Percentiles rank a stretch among this genome's conserved stretches.
phyloP scores from a whole-genome alignment of 2,113 vertebrate species.

The Fulmarus glacialis region DNA sequence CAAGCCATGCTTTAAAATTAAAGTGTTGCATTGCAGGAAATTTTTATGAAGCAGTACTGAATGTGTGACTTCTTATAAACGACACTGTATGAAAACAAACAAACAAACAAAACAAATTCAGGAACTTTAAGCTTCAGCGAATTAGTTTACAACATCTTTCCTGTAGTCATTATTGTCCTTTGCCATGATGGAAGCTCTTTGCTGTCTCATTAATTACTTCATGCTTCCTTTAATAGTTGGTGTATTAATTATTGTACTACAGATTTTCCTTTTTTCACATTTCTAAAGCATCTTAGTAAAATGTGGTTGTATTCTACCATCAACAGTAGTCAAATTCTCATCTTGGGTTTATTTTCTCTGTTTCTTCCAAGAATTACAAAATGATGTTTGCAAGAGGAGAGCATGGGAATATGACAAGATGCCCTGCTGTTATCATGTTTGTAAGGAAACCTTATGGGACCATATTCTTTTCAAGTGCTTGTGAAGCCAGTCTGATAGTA shows the following conservation, averaged over 20 bases:
- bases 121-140: not conserved
- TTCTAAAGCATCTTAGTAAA: not conserved
- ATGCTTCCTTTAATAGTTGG: not conserved
- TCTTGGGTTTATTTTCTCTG: not conserved
- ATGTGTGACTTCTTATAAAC: not conserved
- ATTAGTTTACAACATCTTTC: not conserved
- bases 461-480: not conserved
- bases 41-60: not conserved
- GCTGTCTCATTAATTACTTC: not conserved
- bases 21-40: not conserved
- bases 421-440: not conserved
- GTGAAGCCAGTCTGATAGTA: not conserved
- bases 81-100: not conserved
- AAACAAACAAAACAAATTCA: not conserved
- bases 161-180: not conserved
- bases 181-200: not conserved
- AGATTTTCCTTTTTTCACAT: not conserved
- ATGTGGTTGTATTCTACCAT: not conserved
- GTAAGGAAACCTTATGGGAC: not conserved
- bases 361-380: not conserved
- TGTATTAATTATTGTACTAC: not conserved
- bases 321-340: not conserved
- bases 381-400: not conserved
- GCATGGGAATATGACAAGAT: not conserved
- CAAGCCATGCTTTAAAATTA: not conserved